phyloP scores from a whole-genome alignment of 2,888 invertebrate species.

The Andrena fulva region DNA sequence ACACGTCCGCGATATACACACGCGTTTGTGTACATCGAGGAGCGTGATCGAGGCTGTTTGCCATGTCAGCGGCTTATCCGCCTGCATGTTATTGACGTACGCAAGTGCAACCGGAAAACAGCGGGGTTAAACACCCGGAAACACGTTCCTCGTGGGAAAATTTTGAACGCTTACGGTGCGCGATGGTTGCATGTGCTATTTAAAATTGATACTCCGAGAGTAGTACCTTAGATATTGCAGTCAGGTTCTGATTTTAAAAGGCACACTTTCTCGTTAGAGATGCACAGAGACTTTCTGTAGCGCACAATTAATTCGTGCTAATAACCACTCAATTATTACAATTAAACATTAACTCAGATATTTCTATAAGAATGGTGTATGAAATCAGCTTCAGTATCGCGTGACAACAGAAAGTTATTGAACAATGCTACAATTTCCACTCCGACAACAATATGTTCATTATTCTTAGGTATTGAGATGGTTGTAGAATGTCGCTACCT shows the following conservation, averaged over 20 bases:
- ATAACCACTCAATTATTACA: too few species aligned
- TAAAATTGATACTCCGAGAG: too few species aligned
- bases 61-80: constrained; percentile 71
- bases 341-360: too few species aligned
- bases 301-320: too few species aligned
- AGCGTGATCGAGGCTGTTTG: constrained; percentile 59
- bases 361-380: too few species aligned
- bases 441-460: background rate
- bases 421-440: too few species aligned
- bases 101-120: constrained; percentile 54
- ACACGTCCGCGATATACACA: constrained; percentile 27
- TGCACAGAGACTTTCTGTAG: too few species aligned
- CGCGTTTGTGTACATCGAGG: background rate
- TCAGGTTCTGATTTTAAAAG: too few species aligned
- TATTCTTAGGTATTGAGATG: background rate
- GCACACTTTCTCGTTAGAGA: too few species aligned
- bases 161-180: background rate
- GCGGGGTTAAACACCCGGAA: constrained; percentile 22
- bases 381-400: too few species aligned
- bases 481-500: background rate
- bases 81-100: constrained; percentile 63
- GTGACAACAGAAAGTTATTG: too few species aligned
- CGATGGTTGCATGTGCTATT: background rate
- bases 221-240: too few species aligned
- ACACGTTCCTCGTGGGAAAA: background rate